Conservation (phyloP, 2,797 vertebrate species). For the Salmo trutta region DNA sequence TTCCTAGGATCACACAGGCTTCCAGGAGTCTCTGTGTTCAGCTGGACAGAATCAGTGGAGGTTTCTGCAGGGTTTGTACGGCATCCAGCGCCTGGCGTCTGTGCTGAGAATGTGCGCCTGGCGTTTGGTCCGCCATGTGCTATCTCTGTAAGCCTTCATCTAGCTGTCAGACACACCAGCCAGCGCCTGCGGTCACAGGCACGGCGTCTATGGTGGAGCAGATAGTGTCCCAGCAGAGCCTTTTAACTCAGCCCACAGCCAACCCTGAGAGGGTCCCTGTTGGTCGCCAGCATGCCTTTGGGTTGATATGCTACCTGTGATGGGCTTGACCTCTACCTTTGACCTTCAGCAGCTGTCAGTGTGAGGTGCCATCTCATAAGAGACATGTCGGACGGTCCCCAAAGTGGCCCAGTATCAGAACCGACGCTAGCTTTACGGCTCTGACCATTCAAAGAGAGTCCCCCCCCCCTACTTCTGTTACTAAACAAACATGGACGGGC, state of each 20-base stretch:
- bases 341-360: conserved; percentile 69
- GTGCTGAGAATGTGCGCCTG: conserved; percentile 3
- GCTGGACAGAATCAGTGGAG: conserved; percentile 38
- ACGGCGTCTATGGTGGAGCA: conserved; percentile 32
- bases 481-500: conserved; percentile 65
- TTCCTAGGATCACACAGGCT: conserved; percentile 42
- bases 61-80: conserved; percentile 29
- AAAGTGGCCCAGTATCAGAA: conserved; percentile 57
- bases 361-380: conserved; percentile 37
- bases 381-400: conserved; percentile 43
- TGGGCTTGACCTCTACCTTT: conserved; percentile 65
- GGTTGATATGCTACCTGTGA: conserved; percentile 59
- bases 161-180: conserved; percentile 5
- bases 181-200: background rate
- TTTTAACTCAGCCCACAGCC: conserved; percentile 28
- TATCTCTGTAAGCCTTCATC: conserved; percentile 35
- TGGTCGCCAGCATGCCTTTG: conserved; percentile 37
- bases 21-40: conserved; percentile 37
- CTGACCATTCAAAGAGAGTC: conserved; percentile 65
- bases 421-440: conserved; percentile 60
- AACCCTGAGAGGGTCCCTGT: conserved; percentile 24
- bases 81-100: conserved; percentile 22
- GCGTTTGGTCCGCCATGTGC: conserved; percentile 9
- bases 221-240: conserved; percentile 40
- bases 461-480: conserved; percentile 57